These are phyloP conservation scores for Prenolepis imparis DNA, from an alignment of 2,888 invertebrate genomes.

Conservation along the genomic window DNA sequence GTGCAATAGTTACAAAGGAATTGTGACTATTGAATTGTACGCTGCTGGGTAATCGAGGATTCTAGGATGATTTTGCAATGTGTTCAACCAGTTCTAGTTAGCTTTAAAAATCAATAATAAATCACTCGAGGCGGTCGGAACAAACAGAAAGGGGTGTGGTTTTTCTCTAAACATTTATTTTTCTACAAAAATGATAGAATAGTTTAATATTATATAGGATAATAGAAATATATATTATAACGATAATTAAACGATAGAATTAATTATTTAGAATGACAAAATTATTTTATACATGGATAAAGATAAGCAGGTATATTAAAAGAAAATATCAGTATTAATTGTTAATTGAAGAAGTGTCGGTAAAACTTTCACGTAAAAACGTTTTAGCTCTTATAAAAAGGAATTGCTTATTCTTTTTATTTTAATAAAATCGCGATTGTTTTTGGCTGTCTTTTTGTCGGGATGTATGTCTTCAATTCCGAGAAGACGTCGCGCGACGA, in stretches of 20 bases:
- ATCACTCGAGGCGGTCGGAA: neutral
- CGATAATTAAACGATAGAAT: neutral
- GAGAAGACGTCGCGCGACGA: neutral
- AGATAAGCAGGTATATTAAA: neutral
- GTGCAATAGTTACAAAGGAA: conserved; percentile 5
- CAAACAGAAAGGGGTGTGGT: neutral
- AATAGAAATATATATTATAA: neutral
- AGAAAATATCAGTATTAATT: neutral
- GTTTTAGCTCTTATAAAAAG: neutral
- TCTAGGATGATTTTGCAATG: neutral
- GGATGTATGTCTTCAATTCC: neutral
- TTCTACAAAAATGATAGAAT: neutral
- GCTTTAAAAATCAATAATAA: neutral
- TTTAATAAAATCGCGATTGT: neutral
- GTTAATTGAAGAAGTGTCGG: neutral
- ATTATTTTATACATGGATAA: neutral
- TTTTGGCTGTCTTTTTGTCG: neutral
- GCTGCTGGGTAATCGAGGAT: neutral
- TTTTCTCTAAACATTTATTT: neutral
- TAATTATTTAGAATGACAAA: neutral
- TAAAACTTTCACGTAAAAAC: neutral
- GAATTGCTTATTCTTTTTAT: neutral
- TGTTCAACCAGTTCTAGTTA: neutral
- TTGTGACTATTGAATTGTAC: neutral
- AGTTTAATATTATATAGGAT: neutral